Evolutionary conservation across 2,888 invertebrate species (phyloP).

Genomic region (Xestobium rufovillosum): DNA sequence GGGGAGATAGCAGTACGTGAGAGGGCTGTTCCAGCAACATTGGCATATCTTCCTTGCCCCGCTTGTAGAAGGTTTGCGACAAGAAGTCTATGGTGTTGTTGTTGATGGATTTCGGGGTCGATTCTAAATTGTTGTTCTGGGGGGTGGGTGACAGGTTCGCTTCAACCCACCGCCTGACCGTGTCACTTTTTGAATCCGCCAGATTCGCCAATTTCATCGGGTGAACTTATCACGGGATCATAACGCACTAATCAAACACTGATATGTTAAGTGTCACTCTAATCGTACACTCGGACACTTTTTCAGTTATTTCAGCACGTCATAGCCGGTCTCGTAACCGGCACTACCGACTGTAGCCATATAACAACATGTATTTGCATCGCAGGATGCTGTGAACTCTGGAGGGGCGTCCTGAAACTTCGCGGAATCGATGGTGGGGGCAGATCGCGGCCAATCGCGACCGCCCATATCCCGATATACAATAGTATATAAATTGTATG

Average conservation of each 20-base stretch:
- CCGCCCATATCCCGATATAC: slow-evolving; percentile 38
- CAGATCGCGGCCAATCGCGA: slow-evolving; percentile 32
- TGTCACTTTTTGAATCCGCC: slow-evolving; percentile 54
- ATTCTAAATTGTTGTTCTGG: slow-evolving; percentile 34
- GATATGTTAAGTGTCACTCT: slow-evolving; percentile 9
- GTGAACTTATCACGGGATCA: too few species aligned
- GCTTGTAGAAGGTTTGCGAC: slow-evolving; percentile 34
- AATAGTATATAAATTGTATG: slow-evolving; percentile 47
- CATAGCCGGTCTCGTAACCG: slow-evolving; percentile 25
- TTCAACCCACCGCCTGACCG: slow-evolving; percentile 54
- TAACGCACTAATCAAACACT: slow-evolving; percentile 21
- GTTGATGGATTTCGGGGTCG: slow-evolving; percentile 40
- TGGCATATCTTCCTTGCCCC: slow-evolving; percentile 48
- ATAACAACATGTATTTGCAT: slow-evolving; percentile 41
- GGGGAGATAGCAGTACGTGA: slow-evolving; percentile 45
- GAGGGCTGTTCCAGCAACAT: slow-evolving; percentile 51
- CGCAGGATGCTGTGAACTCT: slow-evolving; percentile 37
- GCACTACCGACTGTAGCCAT: slow-evolving; percentile 40
- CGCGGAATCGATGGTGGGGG: slow-evolving; percentile 33
- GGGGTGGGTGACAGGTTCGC: slow-evolving; percentile 49
- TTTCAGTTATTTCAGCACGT: slow-evolving; percentile 12
- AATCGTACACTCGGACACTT: slow-evolving; percentile 15
- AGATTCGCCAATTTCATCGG: slow-evolving; percentile 44
- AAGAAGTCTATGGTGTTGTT: slow-evolving; percentile 47
- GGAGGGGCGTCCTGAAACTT: slow-evolving; percentile 36